Percentiles rank a stretch among this genome's conserved stretches.
phyloP scores from a whole-genome alignment of 2,888 invertebrate genomes.

The Cantharis flavilabris region DNA sequence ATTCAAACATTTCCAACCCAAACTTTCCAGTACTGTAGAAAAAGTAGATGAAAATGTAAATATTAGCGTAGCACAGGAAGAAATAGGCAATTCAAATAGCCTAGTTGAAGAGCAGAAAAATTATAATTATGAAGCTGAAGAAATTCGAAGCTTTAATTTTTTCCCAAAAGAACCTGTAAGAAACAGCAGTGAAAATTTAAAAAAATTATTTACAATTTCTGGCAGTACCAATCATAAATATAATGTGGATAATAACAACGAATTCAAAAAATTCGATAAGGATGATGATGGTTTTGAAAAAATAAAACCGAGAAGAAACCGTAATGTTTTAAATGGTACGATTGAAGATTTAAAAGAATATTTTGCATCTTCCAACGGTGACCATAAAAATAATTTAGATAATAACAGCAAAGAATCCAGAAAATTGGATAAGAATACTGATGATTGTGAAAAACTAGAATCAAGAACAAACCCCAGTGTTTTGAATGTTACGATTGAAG shows the following conservation, averaged over 20 bases:
- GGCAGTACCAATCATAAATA: no score
- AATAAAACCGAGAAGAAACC: background rate
- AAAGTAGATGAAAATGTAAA: background rate
- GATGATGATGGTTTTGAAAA: background rate
- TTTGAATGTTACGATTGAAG: background rate
- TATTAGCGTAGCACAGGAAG: background rate
- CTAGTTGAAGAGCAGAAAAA: background rate
- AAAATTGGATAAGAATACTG: background rate
- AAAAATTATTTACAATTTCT: no score
- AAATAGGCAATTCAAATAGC: background rate
- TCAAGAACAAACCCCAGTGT: background rate
- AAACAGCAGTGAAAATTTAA: no score
- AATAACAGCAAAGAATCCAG: no score
- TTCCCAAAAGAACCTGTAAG: background rate
- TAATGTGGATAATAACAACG: no score
- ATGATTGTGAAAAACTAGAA: background rate
- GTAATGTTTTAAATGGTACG: background rate
- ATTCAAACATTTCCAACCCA: background rate
- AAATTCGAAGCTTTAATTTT: background rate
- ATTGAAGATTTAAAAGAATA: background rate
- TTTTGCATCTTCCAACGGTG: background rate
- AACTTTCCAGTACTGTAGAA: background rate
- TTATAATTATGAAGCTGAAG: background rate
- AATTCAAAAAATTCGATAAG: no score
- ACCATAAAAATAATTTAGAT: no score